phyloP scores from a whole-genome alignment of 2,113 vertebrate genomes.

The Seriola rivoliana region DNA sequence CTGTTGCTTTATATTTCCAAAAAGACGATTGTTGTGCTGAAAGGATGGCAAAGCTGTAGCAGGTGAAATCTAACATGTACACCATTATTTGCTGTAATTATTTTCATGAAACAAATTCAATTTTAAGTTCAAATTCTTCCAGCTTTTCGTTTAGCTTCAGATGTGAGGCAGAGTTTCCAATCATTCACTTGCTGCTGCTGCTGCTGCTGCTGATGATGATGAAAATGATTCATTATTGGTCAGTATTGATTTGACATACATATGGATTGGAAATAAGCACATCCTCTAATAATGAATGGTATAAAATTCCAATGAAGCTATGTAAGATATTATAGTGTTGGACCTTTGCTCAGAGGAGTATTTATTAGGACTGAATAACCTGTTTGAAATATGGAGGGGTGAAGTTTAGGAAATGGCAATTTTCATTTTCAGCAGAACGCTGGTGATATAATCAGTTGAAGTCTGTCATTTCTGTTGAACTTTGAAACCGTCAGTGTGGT shows the following conservation, averaged over 20 bases:
- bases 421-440: not conserved
- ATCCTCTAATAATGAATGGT: slow-evolving; percentile 1
- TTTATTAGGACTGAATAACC: not conserved
- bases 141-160: slow-evolving; percentile 2
- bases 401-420: slow-evolving; percentile 4
- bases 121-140: slow-evolving; percentile 7
- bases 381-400: not conserved
- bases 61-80: not conserved
- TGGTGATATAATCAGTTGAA: not conserved
- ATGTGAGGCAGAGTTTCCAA: not conserved
- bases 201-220: not conserved
- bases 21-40: not conserved
- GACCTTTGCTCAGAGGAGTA: slow-evolving; percentile 13
- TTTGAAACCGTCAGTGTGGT: slow-evolving; percentile 16
- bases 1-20: slow-evolving; percentile 10
- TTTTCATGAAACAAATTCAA: not conserved
- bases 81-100: not conserved
- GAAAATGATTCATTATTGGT: not conserved
- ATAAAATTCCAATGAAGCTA: slow-evolving; percentile 4
- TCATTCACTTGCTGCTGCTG: not conserved
- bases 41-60: not conserved
- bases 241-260: not conserved
- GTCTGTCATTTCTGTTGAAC: not conserved
- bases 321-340: not conserved
- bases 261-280: not conserved